Conservation (phyloP, 2,113 vertebrate genomes). For the Empidonax alnorum region DNA sequence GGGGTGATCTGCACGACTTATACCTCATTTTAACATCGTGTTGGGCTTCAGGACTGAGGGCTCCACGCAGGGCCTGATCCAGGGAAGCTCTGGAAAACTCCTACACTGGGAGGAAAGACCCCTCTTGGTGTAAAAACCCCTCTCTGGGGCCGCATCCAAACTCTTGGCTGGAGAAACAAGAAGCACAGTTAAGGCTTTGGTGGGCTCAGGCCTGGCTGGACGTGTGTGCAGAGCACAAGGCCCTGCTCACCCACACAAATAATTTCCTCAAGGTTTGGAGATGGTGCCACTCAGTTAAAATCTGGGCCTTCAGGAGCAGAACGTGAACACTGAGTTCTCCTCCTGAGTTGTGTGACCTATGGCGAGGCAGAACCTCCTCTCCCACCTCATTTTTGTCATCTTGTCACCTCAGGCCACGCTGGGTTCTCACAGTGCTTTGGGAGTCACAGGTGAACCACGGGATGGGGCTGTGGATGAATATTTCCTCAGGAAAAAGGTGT, state of each 20-base stretch:
- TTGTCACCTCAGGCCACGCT: accelerated
- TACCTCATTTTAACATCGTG: background rate
- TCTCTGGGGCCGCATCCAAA: background rate
- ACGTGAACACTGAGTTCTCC: background rate
- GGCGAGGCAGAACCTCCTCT: background rate
- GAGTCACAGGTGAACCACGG: background rate
- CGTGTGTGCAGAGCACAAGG: background rate
- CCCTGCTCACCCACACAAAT: background rate
- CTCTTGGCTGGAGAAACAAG: background rate
- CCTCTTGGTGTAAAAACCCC: background rate
- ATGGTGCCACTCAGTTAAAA: background rate
- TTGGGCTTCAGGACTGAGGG: background rate
- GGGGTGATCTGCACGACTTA: background rate
- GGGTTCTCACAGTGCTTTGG: background rate
- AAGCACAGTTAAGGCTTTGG: background rate
- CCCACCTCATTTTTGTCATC: background rate
- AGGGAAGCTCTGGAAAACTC: background rate
- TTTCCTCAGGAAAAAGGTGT: background rate
- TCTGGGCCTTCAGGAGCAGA: background rate
- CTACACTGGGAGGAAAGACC: background rate
- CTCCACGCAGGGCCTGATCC: accelerated
- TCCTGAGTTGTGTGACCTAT: too few species aligned
- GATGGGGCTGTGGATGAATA: background rate
- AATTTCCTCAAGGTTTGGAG: background rate
- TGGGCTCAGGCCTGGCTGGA: background rate